Percentiles rank a stretch among this genome's conserved stretches.
These are phyloP conservation scores for Nemotelus pantherinus DNA, from an alignment of 2,888 invertebrate genomes.

Conservation along the genomic window DNA sequence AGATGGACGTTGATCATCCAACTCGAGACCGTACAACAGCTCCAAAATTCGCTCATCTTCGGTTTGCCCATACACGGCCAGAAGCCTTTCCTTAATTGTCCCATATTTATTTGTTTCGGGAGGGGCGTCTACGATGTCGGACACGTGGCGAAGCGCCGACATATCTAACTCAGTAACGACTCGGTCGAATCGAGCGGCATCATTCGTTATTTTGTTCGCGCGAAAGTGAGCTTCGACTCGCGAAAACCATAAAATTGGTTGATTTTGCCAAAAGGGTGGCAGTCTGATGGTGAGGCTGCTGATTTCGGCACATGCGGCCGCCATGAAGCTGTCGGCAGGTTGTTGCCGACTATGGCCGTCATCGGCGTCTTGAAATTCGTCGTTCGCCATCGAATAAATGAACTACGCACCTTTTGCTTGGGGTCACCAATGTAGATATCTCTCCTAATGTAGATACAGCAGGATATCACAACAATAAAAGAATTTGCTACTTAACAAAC, in stretches of 20 bases:
- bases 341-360: neutral
- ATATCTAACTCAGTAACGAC: slow-evolving; percentile 2
- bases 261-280: slow-evolving; percentile 1
- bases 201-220: neutral
- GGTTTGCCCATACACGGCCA: neutral
- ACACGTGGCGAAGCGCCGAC: neutral
- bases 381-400: neutral
- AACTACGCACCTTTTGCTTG: too few species aligned
- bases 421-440: too few species aligned
- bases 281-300: neutral
- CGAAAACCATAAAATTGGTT: slow-evolving; percentile 5
- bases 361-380: slow-evolving; percentile 16
- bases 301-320: neutral
- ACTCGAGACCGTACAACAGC: neutral
- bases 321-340: neutral
- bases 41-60: neutral
- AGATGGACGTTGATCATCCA: neutral
- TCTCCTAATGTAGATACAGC: too few species aligned
- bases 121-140: neutral
- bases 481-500: too few species aligned
- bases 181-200: neutral
- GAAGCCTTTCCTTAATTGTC: neutral
- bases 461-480: too few species aligned
- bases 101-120: neutral
- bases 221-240: neutral